Base-by-base conservation (phyloP, 2,888 invertebrate species). In the Pammene aurita region DNA sequence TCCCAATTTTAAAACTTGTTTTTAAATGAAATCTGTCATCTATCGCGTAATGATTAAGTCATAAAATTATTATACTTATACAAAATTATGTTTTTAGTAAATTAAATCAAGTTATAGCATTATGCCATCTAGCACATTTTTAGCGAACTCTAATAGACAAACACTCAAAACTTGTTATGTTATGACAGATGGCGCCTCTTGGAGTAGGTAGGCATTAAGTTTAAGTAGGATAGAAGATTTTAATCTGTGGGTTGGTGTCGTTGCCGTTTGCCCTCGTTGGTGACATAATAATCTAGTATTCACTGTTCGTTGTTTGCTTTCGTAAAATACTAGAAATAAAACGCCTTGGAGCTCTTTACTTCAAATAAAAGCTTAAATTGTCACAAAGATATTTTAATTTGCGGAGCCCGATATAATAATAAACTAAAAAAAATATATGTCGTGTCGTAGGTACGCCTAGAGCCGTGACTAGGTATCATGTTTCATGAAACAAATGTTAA, bases 1-100 rank as follows among this genome's bases (percentile, higher is more conserved):
- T 61, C 7, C n/a, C 18, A 60, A 34, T 61, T 66, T 61, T 44
- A 18, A 42, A 69, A 65, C 38, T 60, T 46, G 2, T 18, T 5
- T 54, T 54, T 41, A 34, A 54, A 14, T 26, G 11, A 13, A 34
- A 14, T 44, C 6, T 44, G n/a, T 5, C 16, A 9, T 4, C 9
- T 2, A 48, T n/a, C n/a, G n/a, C n/a, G 26, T 26, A 4, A 26
- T 26, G 26, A 26, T 2, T 9, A 26, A 26, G 4, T 26, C 18
- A 26, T 50, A 7, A 26, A 11, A 11, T 16, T 4, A 11, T 11
- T 11, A 50, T 5, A 18, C 5, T n/a, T 6, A 10, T 26, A 11
- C 18, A 11, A 18, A 10, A 16, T 26, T 5, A 11, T 50, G 13
- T 1, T 26, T 50, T 50, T 0, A 50, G 50, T 34, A 7, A 5